Percentiles rank a stretch among this genome's conserved stretches.
These are phyloP conservation scores for Ispidina picta DNA, from an alignment of 2,797 vertebrate species.

Conservation along the genomic window DNA sequence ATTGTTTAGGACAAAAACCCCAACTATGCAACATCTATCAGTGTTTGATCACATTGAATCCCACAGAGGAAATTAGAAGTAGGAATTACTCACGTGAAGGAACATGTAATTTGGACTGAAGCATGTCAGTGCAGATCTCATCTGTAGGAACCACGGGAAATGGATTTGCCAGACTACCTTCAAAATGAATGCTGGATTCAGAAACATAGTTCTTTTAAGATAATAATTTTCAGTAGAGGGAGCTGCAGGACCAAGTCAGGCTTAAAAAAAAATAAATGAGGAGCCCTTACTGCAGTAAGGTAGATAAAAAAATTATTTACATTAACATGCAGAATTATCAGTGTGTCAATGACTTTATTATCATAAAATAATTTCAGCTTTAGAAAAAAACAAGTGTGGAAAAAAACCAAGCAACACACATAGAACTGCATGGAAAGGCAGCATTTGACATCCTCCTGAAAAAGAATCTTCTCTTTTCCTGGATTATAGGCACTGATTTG, in stretches of 20 bases:
- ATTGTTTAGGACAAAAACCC: not conserved
- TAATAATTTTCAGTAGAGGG: conserved; percentile 70
- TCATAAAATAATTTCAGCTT: conserved; percentile 33
- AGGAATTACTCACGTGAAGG: not conserved
- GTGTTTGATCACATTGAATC: not conserved
- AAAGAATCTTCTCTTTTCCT: not conserved
- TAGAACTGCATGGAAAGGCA: not conserved
- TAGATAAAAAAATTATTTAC: conserved; percentile 29
- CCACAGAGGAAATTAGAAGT: conserved; percentile 1
- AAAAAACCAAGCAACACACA: not conserved
- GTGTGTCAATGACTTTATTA: not conserved
- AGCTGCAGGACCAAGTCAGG: conserved; percentile 63
- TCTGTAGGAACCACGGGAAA: not conserved
- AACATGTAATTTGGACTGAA: not conserved
- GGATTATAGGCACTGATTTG: conserved; percentile 7
- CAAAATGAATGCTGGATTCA: conserved; percentile 11
- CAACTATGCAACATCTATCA: not conserved
- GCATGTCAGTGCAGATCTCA: not conserved
- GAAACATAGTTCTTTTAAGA: conserved; percentile 4
- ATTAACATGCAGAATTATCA: conserved; percentile 28
- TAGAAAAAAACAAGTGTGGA: not conserved
- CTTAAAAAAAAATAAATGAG: not conserved
- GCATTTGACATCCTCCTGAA: not conserved
- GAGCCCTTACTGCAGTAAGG: conserved; percentile 8
- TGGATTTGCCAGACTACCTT: conserved; percentile 32